These are phyloP conservation scores for Myoxocephalus aenaeus DNA, from an alignment of 2,797 vertebrate genomes.

Conservation along the genomic window DNA sequence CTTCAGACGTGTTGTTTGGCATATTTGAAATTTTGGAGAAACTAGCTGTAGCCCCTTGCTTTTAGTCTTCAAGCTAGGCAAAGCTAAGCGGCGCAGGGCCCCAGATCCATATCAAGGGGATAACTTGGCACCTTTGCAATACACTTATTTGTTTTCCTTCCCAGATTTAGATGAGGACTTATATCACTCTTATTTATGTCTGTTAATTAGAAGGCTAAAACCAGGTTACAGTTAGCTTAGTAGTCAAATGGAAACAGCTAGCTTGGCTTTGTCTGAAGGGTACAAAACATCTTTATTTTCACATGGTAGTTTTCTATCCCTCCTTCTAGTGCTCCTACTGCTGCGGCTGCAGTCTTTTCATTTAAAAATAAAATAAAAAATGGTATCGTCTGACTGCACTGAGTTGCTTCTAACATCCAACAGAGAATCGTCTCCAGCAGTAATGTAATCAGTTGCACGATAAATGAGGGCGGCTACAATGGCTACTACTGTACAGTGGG, in stretches of 20 bases:
- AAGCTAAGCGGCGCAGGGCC: background rate
- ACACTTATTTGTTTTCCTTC: background rate
- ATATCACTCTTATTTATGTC: background rate
- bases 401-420: conserved; percentile 29
- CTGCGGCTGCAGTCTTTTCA: background rate
- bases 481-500: conserved; percentile 46
- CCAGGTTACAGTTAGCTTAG: background rate
- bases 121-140: background rate
- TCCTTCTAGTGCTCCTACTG: background rate
- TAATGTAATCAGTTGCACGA: conserved; percentile 33
- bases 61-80: background rate
- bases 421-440: conserved; percentile 13
- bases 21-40: background rate
- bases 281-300: background rate
- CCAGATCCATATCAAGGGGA: background rate
- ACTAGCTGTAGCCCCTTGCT: background rate
- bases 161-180: background rate
- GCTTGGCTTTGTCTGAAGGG: background rate
- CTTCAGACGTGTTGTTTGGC: background rate
- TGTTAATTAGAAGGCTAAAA: background rate
- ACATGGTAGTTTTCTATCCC: background rate
- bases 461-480: conserved; percentile 31
- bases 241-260: background rate
- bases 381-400: conserved; percentile 21
- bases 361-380: background rate